phyloP scores from a whole-genome alignment of 2,113 vertebrate genomes.

The Cryptotis parvus region DNA sequence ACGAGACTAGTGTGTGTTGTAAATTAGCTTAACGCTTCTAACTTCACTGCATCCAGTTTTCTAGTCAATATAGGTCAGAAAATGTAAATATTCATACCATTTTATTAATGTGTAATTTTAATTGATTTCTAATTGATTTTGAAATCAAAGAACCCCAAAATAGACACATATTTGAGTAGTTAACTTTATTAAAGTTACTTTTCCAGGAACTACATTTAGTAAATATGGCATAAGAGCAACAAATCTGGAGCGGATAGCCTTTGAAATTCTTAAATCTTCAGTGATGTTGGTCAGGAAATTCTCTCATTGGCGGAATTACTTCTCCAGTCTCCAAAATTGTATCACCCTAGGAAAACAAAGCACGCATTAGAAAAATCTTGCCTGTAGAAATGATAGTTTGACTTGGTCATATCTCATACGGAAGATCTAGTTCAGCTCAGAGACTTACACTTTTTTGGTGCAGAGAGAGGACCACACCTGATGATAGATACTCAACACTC shows the following conservation, averaged over 20 bases:
- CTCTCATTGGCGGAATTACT: constrained; percentile 90
- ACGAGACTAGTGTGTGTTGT: constrained; percentile 18
- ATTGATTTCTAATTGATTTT: constrained; percentile 35
- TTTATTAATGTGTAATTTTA: constrained; percentile 19
- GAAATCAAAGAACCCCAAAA: constrained; percentile 52
- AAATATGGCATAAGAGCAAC: constrained; percentile 48
- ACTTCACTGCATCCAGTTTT: constrained; percentile 45
- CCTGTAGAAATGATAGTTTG: background rate
- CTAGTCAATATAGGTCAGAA: constrained; percentile 42
- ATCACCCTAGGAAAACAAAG: constrained; percentile 90
- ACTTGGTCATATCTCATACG: background rate
- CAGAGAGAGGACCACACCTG: too few relatives aligned
- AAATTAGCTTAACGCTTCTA: too few relatives aligned
- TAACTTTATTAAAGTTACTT: constrained; percentile 79
- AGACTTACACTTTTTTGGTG: too few relatives aligned
- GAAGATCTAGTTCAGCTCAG: constrained; percentile 35
- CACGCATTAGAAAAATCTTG: constrained; percentile 27
- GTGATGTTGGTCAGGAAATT: constrained; percentile 88
- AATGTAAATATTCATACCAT: background rate
- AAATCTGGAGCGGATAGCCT: constrained; percentile 48
- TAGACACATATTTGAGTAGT: constrained; percentile 32
- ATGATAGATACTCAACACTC: too few relatives aligned
- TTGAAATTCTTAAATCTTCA: constrained; percentile 80
- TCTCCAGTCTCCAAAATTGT: constrained; percentile 92
- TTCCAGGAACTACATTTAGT: constrained; percentile 67